Percentiles rank a stretch among this genome's conserved stretches.
These are phyloP conservation scores for Oscheius sp. DNA, from an alignment of 2,888 invertebrate species.

Conservation along the genomic window DNA sequence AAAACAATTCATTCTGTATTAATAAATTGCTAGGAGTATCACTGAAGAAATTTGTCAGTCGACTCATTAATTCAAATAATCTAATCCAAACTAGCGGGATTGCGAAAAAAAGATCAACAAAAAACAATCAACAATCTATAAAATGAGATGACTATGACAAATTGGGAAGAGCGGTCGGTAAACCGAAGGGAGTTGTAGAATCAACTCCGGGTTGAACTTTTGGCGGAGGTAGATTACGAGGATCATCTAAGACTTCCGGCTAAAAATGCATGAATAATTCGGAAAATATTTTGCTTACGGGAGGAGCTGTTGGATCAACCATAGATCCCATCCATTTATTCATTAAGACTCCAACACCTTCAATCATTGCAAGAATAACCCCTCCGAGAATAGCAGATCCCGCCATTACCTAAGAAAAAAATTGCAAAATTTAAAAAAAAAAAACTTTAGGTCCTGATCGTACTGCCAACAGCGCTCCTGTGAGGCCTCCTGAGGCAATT, in stretches of 20 bases:
- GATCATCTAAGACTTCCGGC: constrained; percentile 58
- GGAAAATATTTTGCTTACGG: too few relatives aligned
- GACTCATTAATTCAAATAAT: constrained; percentile 1
- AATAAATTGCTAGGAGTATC: neutral
- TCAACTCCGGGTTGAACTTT: constrained; percentile 44
- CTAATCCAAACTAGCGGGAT: neutral
- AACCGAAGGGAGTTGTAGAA: constrained; percentile 47
- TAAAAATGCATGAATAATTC: constrained; percentile 36
- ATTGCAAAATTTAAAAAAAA: constrained; percentile 8
- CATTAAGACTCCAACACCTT: constrained; percentile 94
- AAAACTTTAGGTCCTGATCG: constrained; percentile 81
- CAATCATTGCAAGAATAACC: constrained; percentile 91
- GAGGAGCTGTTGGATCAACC: constrained; percentile 59
- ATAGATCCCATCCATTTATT: constrained; percentile 79
- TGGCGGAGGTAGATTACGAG: constrained; percentile 44
- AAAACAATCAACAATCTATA: neutral
- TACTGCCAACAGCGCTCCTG: constrained; percentile 94
- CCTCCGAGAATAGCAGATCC: constrained; percentile 96
- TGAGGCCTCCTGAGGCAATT: constrained; percentile 81
- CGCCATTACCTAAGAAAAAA: constrained; percentile 73
- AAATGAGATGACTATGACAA: constrained; percentile 18
- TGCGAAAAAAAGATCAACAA: constrained; percentile 16
- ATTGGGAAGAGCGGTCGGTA: constrained; percentile 45
- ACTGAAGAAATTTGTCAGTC: neutral
- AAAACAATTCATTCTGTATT: constrained; percentile 25